Percentiles rank a stretch among this genome's conserved stretches.
phyloP scores from a whole-genome alignment of 2,797 vertebrate species.

The Propithecus perrieri region DNA sequence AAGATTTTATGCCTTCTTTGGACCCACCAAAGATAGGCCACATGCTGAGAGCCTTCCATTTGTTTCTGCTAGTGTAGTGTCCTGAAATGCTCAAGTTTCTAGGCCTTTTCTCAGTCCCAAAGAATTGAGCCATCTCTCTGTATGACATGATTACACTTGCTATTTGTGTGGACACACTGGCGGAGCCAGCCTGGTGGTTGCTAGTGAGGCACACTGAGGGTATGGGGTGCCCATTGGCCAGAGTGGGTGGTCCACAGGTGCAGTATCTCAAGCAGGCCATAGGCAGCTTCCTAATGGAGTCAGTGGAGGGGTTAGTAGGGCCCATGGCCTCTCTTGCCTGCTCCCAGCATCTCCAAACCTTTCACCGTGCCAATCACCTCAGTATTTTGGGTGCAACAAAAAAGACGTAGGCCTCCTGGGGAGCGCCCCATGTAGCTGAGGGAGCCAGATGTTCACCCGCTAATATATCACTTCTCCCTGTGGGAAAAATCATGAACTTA shows the following conservation, averaged over 20 bases:
- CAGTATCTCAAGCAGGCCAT: neutral
- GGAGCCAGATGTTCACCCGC: neutral
- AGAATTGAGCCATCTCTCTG: neutral
- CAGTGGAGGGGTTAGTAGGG: neutral
- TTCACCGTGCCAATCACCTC: neutral
- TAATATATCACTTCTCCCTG: neutral
- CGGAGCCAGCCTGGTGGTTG: neutral
- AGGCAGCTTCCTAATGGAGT: neutral
- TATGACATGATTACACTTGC: neutral
- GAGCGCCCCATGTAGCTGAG: neutral
- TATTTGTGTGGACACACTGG: neutral
- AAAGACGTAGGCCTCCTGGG: neutral
- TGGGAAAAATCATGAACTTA: neutral
- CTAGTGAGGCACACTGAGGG: neutral
- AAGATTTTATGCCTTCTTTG: neutral
- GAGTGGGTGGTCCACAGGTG: accelerated
- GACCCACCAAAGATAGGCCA: neutral
- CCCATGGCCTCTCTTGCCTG: too few species aligned
- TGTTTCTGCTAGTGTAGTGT: neutral
- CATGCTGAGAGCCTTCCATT: neutral
- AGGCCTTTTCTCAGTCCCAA: neutral
- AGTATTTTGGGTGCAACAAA: neutral
- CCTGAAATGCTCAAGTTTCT: neutral
- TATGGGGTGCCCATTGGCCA: neutral
- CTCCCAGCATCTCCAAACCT: neutral